Base-by-base conservation (phyloP, 53 echinoderm and acorn worm genomes). In the Mesocentrotus franciscanus region DNA sequence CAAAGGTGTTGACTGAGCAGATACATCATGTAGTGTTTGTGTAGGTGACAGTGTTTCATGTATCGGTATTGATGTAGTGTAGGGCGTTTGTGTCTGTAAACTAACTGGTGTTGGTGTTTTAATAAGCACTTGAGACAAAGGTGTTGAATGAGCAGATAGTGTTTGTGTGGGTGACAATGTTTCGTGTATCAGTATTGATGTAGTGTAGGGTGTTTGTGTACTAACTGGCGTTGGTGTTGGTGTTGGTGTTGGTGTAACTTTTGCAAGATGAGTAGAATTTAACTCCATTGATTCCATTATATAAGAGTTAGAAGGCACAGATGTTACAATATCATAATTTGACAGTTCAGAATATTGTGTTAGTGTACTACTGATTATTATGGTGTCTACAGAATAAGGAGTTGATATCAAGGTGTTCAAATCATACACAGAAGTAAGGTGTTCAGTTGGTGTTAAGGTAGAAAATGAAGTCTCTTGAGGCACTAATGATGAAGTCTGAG, bases 221-320 rank as follows among this genome's bases (percentile, higher is more conserved):
- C 18, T 62, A 27, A 29, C 11, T 92, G 92, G 76, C 56, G 76
- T 56, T 75, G 33, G 91, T 66, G 91, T 91, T 91, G 68, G 91
- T n/a, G n/a, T n/a, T 92, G 92, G 76, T 74, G 76, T 56, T 75
- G 33, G 76, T 70, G 75, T 35, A 0, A 92, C 13, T 87, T 29
- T 15, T 58, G 3, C 87, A 58, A 14, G n/a, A 58, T 26, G 59
- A 15, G 56, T 57, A 87, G 58, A 87, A 10, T 87, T 22, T 56
- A 58, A 58, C 59, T 16, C 87, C 27, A 26, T 58, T 64, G 91
- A 91, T 34, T 62, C 36, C 1, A 36, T n/a, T 39, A 5, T 9
- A 74, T 24, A 26, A 56, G 29, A 74, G 42, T 66, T 66, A 91
- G 90, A 90, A 90, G 60, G 22, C 90, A 60, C 30, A 90, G 32